phyloP scores from a whole-genome alignment of 1,140 invertebrate species.

The Rhizoglyphus robini region DNA sequence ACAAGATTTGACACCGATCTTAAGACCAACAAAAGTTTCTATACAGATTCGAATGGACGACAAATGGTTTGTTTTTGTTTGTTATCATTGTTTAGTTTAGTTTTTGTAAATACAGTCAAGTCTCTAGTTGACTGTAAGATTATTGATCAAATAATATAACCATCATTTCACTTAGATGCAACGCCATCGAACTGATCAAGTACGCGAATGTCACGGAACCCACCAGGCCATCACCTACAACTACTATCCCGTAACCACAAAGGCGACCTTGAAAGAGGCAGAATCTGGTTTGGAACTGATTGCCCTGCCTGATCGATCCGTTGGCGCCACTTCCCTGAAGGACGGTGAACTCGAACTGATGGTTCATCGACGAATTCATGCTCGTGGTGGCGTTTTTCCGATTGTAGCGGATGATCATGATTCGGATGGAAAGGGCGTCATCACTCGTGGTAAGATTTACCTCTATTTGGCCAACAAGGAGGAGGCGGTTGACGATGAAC shows the following conservation, averaged over 20 bases:
- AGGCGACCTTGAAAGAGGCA: constrained; percentile 28
- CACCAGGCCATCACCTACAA: constrained; percentile 36
- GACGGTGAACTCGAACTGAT: constrained; percentile 25
- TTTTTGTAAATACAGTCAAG: constrained; percentile 37
- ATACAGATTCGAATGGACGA: constrained; percentile 45
- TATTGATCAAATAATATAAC: no score
- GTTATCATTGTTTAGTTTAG: constrained; percentile 22
- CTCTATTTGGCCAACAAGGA: constrained; percentile 27
- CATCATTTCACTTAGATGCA: constrained; percentile 28
- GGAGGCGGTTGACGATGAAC: constrained; percentile 33
- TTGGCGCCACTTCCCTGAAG: constrained; percentile 63
- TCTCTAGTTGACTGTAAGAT: no score
- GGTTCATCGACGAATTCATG: constrained; percentile 63
- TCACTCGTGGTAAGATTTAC: constrained; percentile 57
- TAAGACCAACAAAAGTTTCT: constrained; percentile 34
- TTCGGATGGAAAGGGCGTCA: constrained; percentile 50
- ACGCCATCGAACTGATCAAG: not conserved
- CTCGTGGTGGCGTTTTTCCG: constrained; percentile 80
- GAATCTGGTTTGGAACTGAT: constrained; percentile 31
- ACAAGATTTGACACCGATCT: constrained; percentile 35
- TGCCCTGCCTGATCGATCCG: constrained; percentile 61
- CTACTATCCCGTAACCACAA: constrained; percentile 38
- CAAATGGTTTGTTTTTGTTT: constrained; percentile 44
- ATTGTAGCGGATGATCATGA: constrained; percentile 73
- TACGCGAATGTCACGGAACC: not conserved